Conservation (phyloP, 2,888 invertebrate genomes). For the Acleris holmiana region DNA sequence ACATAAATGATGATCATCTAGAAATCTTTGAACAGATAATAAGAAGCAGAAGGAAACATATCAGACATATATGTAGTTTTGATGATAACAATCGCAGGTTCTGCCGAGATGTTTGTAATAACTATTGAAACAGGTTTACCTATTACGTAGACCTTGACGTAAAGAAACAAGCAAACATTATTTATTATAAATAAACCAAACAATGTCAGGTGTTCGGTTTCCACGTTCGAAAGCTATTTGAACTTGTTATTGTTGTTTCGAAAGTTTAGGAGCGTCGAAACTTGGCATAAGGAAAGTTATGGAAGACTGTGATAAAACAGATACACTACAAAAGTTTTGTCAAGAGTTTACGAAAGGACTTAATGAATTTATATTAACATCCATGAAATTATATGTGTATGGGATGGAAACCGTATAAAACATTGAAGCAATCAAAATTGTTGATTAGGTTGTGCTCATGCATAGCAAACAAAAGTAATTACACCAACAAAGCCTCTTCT, state of each 20-base stretch:
- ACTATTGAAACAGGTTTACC: slow-evolving; percentile 18
- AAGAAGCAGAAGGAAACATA: not conserved
- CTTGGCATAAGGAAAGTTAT: slow-evolving; percentile 9
- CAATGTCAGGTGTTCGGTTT: slow-evolving; percentile 14
- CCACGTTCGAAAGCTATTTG: slow-evolving; percentile 1
- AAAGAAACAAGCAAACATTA: slow-evolving; percentile 20
- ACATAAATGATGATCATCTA: not conserved
- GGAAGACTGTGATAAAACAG: not conserved
- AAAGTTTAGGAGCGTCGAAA: slow-evolving; percentile 1
- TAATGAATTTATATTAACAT: not conserved
- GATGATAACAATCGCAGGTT: not conserved
- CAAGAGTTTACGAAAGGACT: not conserved
- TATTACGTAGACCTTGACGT: slow-evolving; percentile 30
- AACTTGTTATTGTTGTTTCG: slow-evolving; percentile 10
- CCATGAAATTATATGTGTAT: too few relatives aligned
- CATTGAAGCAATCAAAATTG: too few relatives aligned
- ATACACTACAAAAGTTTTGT: slow-evolving; percentile 1
- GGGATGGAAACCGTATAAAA: too few relatives aligned
- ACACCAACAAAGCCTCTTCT: too few relatives aligned
- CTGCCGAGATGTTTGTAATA: not conserved
- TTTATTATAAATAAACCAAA: slow-evolving; percentile 20
- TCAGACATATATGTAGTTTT: not conserved
- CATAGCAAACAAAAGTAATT: too few relatives aligned
- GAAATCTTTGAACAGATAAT: not conserved
- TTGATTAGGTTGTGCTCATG: too few relatives aligned